Conservation (phyloP, 2,888 invertebrate genomes). For the Eudemis profundana region DNA sequence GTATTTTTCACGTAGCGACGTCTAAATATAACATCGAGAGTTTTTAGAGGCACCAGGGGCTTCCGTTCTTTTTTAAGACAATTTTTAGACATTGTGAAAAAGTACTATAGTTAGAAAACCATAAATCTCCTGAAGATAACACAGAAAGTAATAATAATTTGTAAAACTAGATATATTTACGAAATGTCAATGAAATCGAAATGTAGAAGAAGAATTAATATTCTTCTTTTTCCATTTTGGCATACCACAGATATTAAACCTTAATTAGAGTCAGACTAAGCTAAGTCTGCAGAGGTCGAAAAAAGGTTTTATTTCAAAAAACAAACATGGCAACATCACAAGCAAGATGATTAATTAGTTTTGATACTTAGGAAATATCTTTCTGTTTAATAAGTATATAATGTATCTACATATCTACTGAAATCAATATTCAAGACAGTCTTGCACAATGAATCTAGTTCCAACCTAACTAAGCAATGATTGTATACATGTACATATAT, state of each 20-base stretch:
- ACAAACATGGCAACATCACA: too few relatives aligned
- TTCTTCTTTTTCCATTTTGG: slow-evolving; percentile 36
- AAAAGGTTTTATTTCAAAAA: too few relatives aligned
- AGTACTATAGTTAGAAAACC: slow-evolving; percentile 18
- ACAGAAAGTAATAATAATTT: slow-evolving; percentile 37
- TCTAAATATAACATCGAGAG: slow-evolving; percentile 76
- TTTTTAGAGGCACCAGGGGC: slow-evolving; percentile 76
- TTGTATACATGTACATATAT: too few relatives aligned
- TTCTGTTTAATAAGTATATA: too few relatives aligned
- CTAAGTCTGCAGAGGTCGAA: too few relatives aligned
- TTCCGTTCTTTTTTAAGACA: slow-evolving; percentile 70
- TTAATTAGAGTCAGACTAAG: neutral
- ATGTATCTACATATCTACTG: too few relatives aligned
- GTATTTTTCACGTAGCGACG: slow-evolving; percentile 78
- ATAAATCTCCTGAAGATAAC: slow-evolving; percentile 32
- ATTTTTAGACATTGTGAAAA: slow-evolving; percentile 56
- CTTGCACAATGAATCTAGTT: too few relatives aligned
- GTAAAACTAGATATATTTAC: slow-evolving; percentile 24
- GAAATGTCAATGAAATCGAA: slow-evolving; percentile 26
- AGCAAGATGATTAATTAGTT: too few relatives aligned
- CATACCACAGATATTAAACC: neutral
- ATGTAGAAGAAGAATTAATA: neutral
- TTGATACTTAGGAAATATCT: too few relatives aligned
- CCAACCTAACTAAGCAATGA: too few relatives aligned
- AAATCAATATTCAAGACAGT: too few relatives aligned